Percentiles rank a stretch among this genome's conserved stretches.
Conservation (phyloP, 2,113 vertebrate genomes). For the Falco punctatus region DNA sequence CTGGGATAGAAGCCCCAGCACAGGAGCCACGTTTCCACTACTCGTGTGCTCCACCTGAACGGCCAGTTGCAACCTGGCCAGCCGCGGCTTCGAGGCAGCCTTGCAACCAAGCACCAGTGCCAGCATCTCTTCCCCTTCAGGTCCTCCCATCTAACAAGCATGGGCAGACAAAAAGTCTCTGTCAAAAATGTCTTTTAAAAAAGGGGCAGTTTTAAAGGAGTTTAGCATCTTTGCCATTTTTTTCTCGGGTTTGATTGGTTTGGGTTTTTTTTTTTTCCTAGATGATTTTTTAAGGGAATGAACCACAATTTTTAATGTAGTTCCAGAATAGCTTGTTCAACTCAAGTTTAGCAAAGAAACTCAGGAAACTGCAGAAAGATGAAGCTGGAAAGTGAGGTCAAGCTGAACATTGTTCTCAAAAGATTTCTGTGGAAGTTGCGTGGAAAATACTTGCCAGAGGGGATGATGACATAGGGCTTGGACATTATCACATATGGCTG, state of each 20-base stretch:
- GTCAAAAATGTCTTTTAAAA: neutral
- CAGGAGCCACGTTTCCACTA: neutral
- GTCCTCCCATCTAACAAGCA: neutral
- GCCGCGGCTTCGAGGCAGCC: neutral
- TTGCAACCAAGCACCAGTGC: neutral
- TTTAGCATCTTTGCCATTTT: neutral
- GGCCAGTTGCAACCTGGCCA: rapidly evolving
- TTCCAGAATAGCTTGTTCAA: neutral
- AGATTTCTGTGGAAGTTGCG: neutral
- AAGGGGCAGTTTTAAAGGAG: neutral
- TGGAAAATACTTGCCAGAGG: neutral
- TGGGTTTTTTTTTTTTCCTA: neutral
- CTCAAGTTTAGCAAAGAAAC: neutral
- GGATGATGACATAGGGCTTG: neutral
- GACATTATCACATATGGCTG: rapidly evolving
- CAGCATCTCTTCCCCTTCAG: neutral
- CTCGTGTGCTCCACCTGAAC: rapidly evolving
- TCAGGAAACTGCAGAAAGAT: neutral
- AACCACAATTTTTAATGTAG: no score
- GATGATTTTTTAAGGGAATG: neutral
- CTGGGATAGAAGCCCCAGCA: neutral
- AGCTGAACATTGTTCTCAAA: neutral
- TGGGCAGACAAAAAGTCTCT: neutral
- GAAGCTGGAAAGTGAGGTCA: neutral
- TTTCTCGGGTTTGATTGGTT: neutral